Evolutionary conservation across 2,797 vertebrate species (phyloP).

Genomic region (Pitangus sulphuratus): DNA sequence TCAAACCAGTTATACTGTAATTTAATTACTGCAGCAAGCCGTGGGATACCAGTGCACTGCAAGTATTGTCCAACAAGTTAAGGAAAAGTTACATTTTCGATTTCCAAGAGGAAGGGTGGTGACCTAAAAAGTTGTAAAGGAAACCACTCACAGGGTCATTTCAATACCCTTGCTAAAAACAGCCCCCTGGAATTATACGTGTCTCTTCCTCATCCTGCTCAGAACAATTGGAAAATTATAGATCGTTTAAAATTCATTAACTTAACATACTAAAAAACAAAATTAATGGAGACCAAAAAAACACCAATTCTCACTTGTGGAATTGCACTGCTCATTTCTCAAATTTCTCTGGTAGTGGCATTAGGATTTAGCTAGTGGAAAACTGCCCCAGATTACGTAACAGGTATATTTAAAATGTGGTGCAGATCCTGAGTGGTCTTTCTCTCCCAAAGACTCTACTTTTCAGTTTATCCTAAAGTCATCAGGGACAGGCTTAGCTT

Average conservation of each 20-base stretch:
- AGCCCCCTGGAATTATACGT: slow-evolving; percentile 3
- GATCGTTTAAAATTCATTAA: background rate
- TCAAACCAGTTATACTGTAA: background rate
- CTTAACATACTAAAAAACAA: background rate
- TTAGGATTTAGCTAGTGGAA: background rate
- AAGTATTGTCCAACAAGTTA: background rate
- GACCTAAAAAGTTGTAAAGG: slow-evolving; percentile 51
- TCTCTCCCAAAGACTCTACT: background rate
- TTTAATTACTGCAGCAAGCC: background rate
- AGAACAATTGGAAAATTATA: slow-evolving; percentile 58
- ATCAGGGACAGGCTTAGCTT: background rate
- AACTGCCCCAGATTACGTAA: background rate
- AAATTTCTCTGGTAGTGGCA: background rate
- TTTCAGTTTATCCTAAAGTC: background rate
- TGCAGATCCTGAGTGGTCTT: background rate
- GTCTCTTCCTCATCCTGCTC: slow-evolving; percentile 62
- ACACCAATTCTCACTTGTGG: background rate
- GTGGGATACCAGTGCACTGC: background rate
- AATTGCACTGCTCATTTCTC: background rate
- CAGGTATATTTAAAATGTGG: background rate
- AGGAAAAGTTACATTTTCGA: background rate
- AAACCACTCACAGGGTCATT: slow-evolving; percentile 41
- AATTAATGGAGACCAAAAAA: background rate
- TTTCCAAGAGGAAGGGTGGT: slow-evolving; percentile 66
- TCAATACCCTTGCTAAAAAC: slow-evolving; percentile 67